Conservation (phyloP, 2,797 vertebrate species). For the Sebastes hubbsi region DNA sequence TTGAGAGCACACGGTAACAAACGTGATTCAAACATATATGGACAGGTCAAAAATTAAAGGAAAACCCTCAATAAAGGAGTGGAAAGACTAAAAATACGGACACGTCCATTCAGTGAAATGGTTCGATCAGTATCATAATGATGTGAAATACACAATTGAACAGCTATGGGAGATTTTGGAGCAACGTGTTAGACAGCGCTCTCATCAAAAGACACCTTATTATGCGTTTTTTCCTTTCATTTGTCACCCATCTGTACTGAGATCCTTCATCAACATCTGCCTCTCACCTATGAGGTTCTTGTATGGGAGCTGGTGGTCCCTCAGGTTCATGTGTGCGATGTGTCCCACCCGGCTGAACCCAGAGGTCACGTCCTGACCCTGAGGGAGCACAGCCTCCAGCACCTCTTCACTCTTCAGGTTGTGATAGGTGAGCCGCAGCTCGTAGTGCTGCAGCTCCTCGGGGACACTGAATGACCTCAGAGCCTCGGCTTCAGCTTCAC, state of each 20-base stretch:
- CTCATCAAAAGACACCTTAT: not conserved
- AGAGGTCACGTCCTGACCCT: conserved; percentile 91
- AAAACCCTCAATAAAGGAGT: not conserved
- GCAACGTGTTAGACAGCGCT: no score
- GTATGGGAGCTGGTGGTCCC: conserved; percentile 94
- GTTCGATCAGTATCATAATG: not conserved
- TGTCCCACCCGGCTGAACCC: conserved; percentile 95
- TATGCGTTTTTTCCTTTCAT: not conserved
- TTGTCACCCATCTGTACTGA: not conserved
- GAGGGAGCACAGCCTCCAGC: conserved; percentile 91
- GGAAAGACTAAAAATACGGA: not conserved
- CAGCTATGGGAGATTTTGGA: not conserved
- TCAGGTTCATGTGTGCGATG: conserved; percentile 94
- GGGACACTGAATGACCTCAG: conserved; percentile 81
- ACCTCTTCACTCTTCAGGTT: conserved; percentile 95
- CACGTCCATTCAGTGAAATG: not conserved
- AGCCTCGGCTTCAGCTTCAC: conserved; percentile 79
- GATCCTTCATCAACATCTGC: not conserved
- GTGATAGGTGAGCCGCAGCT: conserved; percentile 89
- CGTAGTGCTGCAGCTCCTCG: conserved; percentile 81
- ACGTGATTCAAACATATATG: not conserved
- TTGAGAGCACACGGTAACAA: not conserved
- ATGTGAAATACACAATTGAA: not conserved
- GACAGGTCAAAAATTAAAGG: not conserved
- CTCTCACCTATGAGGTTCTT: conserved; percentile 92